Base-by-base conservation (phyloP, 2,113 vertebrate species). In the Serinus canaria region DNA sequence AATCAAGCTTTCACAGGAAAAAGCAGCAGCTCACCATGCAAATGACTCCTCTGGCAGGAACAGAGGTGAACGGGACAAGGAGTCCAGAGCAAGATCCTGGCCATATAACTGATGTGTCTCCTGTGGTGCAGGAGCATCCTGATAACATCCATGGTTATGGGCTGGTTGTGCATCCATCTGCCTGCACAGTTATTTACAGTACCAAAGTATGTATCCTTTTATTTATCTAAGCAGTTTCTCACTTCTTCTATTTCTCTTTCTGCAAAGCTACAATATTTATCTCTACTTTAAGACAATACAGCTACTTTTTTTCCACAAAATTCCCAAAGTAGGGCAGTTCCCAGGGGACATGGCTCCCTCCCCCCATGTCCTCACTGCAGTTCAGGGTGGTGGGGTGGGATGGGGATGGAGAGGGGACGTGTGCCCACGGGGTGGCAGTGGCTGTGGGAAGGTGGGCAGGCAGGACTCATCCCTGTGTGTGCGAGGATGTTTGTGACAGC, bases 261-360 rank as follows among this genome's bases (percentile, higher is more conserved):
- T 84, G 60, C 24, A 63, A 89, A 90, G 30, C 69, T 75, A 31
- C 33, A 88, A 74, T 72, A 93, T 96, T 95, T 96, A 73, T 85
- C 87, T 95, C 86, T 91, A 63, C 87, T 95, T 96, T 93, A 95
- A 95, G 72, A 96, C n/a, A 94, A 84, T 25, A 93, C 23, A 2
- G 3, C 69, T 68, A 37, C 60, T 41, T 87, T 81, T 59, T 59
- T 9, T 1, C 31, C 46, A 23, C 4, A 13, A 33, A 91, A 79
- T 39, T 89, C 92, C 83, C 62, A 44, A 95, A 96, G 76, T 78
- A 96, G 96, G 92, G 63, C 92, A 90, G 81, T 60, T 96, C 95
- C 87, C 92, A 49, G 49, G 64, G 58, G 72, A 94, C 50, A 31
- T 2, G 19, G 68, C 82, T 73, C 73, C 67, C 49, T 60, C n/a